Base-by-base conservation (phyloP, 2,888 invertebrate species). In the Eupithecia centaureata region DNA sequence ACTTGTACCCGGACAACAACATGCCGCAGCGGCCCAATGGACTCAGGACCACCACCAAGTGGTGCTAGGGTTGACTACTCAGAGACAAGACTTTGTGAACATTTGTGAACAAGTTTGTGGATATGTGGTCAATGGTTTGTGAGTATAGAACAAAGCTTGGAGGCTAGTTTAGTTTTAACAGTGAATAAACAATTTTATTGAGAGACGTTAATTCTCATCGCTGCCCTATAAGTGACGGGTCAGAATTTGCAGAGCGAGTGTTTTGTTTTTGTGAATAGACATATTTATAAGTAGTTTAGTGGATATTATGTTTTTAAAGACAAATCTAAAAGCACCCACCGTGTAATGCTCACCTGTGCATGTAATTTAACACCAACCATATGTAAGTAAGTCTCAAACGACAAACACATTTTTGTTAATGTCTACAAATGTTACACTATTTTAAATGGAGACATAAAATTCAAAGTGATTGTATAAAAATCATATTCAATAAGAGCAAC, bases 1-100 rank as follows among this genome's bases (percentile, higher is more conserved):
- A 84, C 74, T 79, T 91, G 38, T 92, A 92, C 79, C 91, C 92
- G 2, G 88, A 87, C 56, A 76, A 79, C 47, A 76, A 82, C 71
- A 74, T 80, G 75, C 84, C 86, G 13, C 72, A 77, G 30, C 77
- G 83, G 32, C 68, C 77, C 13, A 84, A 80, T 70, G 83, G 82
- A 2, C 69, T 73, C 18, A 80, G 78, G n/a, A 68, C 81, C 56
- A 79, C 82, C 68, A 86, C 86, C 70, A 68, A 68, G 18, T 73
- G 75, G 75, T 73, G 73, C 66, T 75, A 73, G 69, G 13, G 2
- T 30, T 38, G 22, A 35, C 15, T n/a, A 30, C 0, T n/a, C 28
- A 7, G 25, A 38, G 38, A 18, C 18, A 25, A 25, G 22, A 51
- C 47, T 25, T 51, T 13, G 42, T 42, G n/a, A 32, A 30, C 32